Evolutionary conservation across 2,797 vertebrate species (phyloP).

Genomic region (Adelosebastes latens): DNA sequence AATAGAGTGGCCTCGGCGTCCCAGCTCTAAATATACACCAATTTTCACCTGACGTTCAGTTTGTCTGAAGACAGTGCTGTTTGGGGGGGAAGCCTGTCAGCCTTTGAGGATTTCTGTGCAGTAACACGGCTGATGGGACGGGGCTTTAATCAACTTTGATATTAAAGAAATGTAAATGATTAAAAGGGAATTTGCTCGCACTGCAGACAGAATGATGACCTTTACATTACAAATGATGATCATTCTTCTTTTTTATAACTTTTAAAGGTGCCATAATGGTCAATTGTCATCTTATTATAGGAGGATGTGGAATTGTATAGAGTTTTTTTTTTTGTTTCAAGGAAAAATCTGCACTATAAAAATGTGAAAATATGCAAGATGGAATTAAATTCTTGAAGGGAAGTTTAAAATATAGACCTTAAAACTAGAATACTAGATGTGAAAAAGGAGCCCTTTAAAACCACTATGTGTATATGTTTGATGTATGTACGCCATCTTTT

Average conservation of each 20-base stretch:
- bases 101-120: slow-evolving; percentile 22
- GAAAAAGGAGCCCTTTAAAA: not conserved
- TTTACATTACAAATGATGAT: slow-evolving; percentile 1
- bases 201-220: not conserved
- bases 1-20: slow-evolving; percentile 75
- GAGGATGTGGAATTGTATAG: not conserved
- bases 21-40: slow-evolving; percentile 78
- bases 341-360: not conserved
- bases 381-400: not conserved
- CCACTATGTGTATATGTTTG: not conserved
- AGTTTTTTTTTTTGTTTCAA: not conserved
- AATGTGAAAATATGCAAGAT: not conserved
- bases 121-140: not conserved
- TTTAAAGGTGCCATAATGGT: not conserved
- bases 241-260: not conserved
- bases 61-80: slow-evolving; percentile 65
- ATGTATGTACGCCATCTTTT: not conserved
- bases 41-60: slow-evolving; percentile 75
- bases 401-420: not conserved
- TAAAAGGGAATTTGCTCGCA: not conserved
- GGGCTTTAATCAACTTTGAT: not conserved
- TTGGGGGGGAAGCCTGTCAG: slow-evolving; percentile 43
- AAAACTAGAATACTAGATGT: not conserved
- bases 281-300: not conserved
- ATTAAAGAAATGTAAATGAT: slow-evolving; percentile 8